Evolutionary conservation across 2,113 vertebrate species (phyloP), one percentile per base, ranked within the genome.

Genomic region (Gorilla gorilla): DNA sequence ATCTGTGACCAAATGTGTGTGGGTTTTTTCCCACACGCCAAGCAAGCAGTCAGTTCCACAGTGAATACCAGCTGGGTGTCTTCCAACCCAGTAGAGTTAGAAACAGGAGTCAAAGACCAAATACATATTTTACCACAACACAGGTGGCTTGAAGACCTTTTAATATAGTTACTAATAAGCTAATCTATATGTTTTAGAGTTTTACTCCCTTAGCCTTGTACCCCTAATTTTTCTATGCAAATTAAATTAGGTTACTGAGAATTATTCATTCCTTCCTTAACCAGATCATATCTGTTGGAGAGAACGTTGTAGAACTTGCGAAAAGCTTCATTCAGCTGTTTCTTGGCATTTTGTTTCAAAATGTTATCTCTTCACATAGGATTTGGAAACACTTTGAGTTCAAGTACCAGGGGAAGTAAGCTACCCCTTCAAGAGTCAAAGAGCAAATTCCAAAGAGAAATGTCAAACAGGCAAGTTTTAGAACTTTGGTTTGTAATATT

Each of bases 391-490:
- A 96, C 0, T 82, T 97, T 93, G 82, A 82, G 94, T 98, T 90
- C 89, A 93, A 97, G 95, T 97, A 59, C 85, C 95, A 92, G 94
- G 50, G 88, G 87, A 27, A 45, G 23, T 97, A 95, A 97, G 55
- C 59, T 89, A 72, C 80, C 92, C 81, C 68, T 87, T 89, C 98
- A 97, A 70, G 95, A 98, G 73, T 76, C 93, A 96, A 66, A 95
- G 94, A 97, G 57, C 57, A 98, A 94, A 90, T 76, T 96, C 80
- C 96, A 95, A 97, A 90, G 88, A 93, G 92, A 97, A 80, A 83
- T 85, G 48, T 98, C 97, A 55, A 97, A 98, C 96, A 97, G 94
- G 99, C 98, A 98, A 98, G 98, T 96, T 97, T 98, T 89, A 90
- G 72, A 93, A 97, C 57, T 86, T 94, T 66, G 35, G 5, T 89